phyloP scores from a whole-genome alignment of 2,113 vertebrate species.

The Microcebus tavaratra region DNA sequence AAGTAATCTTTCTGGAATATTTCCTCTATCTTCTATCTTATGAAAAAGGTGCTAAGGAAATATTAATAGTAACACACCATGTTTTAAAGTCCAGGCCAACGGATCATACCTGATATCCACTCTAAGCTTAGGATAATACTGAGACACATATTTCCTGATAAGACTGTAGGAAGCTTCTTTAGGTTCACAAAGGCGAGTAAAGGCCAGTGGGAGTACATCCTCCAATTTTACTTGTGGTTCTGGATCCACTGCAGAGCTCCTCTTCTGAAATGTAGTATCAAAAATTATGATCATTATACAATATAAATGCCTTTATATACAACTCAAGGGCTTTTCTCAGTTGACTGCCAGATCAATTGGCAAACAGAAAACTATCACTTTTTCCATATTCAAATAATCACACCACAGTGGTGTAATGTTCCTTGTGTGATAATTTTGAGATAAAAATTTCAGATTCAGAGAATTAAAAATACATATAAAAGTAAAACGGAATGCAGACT shows the following conservation, averaged over 20 bases:
- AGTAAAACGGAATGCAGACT: background rate
- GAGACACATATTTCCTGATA: conserved; percentile 97
- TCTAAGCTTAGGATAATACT: conserved; percentile 96
- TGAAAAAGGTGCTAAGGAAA: background rate
- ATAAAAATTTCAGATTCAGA: background rate
- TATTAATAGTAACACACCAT: background rate
- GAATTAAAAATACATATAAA: background rate
- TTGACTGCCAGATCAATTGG: background rate
- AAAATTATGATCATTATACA: conserved; percentile 18
- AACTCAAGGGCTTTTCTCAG: background rate
- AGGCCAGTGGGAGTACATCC: conserved; percentile 95
- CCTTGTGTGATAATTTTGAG: background rate
- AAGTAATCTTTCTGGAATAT: background rate
- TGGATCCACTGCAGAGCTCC: conserved; percentile 55
- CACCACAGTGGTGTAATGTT: background rate
- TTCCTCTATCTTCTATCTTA: background rate
- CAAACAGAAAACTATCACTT: background rate
- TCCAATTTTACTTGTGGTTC: conserved; percentile 93
- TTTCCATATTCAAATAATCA: conserved; percentile 42
- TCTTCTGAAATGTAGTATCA: conserved; percentile 85
- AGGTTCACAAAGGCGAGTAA: conserved; percentile 97
- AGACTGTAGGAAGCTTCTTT: conserved; percentile 98
- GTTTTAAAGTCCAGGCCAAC: background rate
- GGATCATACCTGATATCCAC: conserved; percentile 91
- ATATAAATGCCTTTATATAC: background rate